Evolutionary conservation across 1,140 invertebrate species (phyloP), one percentile per base, ranked within the genome.

Genomic region (Phortica variegata): DNA sequence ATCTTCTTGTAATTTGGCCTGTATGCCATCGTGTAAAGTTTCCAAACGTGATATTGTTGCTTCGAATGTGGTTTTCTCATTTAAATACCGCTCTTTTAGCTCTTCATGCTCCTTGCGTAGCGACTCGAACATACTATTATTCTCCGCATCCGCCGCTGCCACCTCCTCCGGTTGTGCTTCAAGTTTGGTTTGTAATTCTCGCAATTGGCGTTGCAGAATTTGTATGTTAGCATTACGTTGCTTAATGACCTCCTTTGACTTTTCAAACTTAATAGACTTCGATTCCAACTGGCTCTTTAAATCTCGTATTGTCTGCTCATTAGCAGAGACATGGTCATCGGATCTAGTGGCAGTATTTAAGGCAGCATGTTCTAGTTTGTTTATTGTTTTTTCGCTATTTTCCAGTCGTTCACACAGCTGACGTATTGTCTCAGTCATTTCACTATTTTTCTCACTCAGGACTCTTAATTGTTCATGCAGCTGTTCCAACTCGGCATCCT

Each of bases 1-100:
- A 40, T 85, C 74, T 71, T 89, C 85, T 63, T 87, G 84, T 16
- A 89, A 63, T 73, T 88, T 89, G 3, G 82, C 82, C 42, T 85
- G 63, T 77, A 69, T 79, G 70, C 63, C 72, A 18, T 66, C 65
- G 50, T 73, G 59, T 6, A 75, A 21, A 0, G 73, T 71, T 32
- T 75, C 73, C 8, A 75, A 47, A 0, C 61, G 57, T 0, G 16
- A 43, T 2, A 61, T 63, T 15, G 59, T 65, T 39, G 56, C 29
- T 41, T 71, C 58, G 23, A 75, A 75, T 33, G 41, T 56, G 0
- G 40, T 43, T 40, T 70, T 69, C 41, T 75, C 71, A 7, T 16
- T 41, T 12, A 54, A 56, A 33, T 62, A 59, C 55, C 73, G 74
- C 54, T 78, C 77, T 46, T 71, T 77, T 41, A 76, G 61, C 29